These are phyloP conservation scores for Papilio helenus DNA, from an alignment of 1,140 invertebrate genomes.

Conservation along the genomic window DNA sequence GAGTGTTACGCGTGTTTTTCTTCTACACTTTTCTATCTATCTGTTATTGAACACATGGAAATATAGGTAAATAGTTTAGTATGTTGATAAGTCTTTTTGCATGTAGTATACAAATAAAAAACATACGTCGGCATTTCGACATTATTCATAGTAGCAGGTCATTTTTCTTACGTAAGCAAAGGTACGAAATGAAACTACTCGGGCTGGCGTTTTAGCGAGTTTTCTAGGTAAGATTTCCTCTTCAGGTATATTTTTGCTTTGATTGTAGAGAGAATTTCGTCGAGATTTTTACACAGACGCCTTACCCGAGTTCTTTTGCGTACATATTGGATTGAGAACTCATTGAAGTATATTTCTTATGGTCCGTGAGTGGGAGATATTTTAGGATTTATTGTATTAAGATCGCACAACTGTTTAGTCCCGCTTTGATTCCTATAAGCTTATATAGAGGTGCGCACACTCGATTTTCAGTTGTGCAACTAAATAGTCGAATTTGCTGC, in stretches of 20 bases:
- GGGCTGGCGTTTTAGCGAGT: slow-evolving; percentile 25
- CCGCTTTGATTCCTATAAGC: too few relatives aligned
- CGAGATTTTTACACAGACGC: slow-evolving; percentile 16
- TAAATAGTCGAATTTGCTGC: too few relatives aligned
- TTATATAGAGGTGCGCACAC: too few relatives aligned
- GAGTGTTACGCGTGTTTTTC: background rate
- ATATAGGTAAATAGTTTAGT: background rate
- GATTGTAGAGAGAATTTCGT: slow-evolving; percentile 24
- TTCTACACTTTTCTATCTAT: background rate
- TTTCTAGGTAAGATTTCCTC: slow-evolving; percentile 27
- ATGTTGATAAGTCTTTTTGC: background rate
- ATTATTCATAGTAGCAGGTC: slow-evolving; percentile 10
- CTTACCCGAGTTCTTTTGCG: slow-evolving; percentile 4
- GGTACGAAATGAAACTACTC: slow-evolving; percentile 31
- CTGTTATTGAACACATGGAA: too few relatives aligned
- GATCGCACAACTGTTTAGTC: background rate
- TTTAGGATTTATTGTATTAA: background rate
- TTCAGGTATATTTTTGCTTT: slow-evolving; percentile 25
- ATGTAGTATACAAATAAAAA: background rate
- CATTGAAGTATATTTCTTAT: background rate
- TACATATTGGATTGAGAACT: slow-evolving; percentile 24
- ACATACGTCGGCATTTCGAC: slow-evolving; percentile 8
- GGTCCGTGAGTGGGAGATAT: background rate
- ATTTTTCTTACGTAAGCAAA: slow-evolving; percentile 35
- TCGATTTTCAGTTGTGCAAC: too few relatives aligned